phyloP scores from a whole-genome alignment of 2,113 vertebrate genomes.

The Pseudopodoces humilis region DNA sequence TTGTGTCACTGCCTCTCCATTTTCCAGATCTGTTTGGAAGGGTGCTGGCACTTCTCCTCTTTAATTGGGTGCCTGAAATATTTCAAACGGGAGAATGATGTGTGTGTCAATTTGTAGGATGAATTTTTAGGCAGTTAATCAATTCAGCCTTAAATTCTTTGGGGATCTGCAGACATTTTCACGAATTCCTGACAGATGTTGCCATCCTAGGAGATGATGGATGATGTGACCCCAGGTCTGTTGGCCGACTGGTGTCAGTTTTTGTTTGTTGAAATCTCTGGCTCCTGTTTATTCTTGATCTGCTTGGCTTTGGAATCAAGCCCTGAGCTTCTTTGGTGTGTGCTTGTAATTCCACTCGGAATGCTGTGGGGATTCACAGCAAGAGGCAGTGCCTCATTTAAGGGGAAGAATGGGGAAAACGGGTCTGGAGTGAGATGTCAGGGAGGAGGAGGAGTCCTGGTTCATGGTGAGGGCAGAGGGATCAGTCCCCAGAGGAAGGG shows the following conservation, averaged over 20 bases:
- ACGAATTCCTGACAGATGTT: slow-evolving; percentile 38
- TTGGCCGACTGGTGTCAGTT: background rate
- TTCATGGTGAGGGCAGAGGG: background rate
- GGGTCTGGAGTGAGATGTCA: rapidly evolving
- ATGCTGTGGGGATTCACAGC: background rate
- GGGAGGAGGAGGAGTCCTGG: background rate
- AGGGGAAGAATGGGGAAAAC: background rate
- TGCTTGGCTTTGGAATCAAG: background rate
- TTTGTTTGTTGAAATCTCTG: slow-evolving; percentile 10
- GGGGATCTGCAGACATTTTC: slow-evolving; percentile 38
- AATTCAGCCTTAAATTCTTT: slow-evolving; percentile 20
- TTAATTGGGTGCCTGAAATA: background rate
- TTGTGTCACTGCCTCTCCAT: background rate
- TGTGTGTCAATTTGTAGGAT: background rate
- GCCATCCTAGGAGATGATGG: background rate
- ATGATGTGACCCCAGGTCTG: background rate
- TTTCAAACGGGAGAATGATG: background rate
- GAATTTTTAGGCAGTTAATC: slow-evolving; percentile 36
- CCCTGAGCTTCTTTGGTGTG: background rate
- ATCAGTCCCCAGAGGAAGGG: background rate
- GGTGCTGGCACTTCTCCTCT: background rate
- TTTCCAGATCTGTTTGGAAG: background rate
- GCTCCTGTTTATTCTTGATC: background rate
- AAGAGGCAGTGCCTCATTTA: background rate
- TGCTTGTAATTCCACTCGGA: background rate